These are phyloP conservation scores for Callyntrura guangdongensis DNA, from an alignment of 2,888 invertebrate genomes.

Conservation along the genomic window DNA sequence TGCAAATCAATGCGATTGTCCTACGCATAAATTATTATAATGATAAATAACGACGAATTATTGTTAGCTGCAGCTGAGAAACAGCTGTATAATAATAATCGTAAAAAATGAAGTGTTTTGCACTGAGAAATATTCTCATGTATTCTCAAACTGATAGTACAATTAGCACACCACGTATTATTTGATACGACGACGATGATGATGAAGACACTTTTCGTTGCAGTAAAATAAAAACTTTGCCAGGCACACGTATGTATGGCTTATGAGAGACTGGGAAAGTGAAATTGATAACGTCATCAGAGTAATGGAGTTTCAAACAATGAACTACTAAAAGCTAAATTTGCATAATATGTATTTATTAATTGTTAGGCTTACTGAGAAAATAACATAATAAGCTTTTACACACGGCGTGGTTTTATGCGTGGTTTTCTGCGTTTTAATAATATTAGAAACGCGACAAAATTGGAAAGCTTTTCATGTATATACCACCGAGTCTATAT, in stretches of 20 bases:
- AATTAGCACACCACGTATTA: background rate
- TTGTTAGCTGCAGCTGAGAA: background rate
- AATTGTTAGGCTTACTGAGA: background rate
- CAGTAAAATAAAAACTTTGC: background rate
- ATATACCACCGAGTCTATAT: background rate
- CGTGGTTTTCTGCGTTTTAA: background rate
- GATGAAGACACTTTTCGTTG: background rate
- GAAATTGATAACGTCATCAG: constrained; percentile 37
- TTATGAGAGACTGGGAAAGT: constrained; percentile 32
- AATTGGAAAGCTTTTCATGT: constrained; percentile 45
- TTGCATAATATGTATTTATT: constrained; percentile 24
- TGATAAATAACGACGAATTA: constrained; percentile 5
- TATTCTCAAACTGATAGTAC: constrained; percentile 19
- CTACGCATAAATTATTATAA: background rate
- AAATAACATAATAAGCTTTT: background rate
- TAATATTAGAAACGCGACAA: background rate
- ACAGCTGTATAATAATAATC: background rate
- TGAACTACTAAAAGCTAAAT: constrained; percentile 3
- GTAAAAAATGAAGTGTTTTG: constrained; percentile 24
- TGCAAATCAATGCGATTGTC: constrained; percentile 13
- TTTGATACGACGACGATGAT: background rate
- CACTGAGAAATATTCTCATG: constrained; percentile 56
- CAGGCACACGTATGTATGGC: background rate
- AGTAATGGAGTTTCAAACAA: constrained; percentile 26
- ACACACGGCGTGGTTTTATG: background rate